Evolutionary conservation across 2,113 vertebrate species (phyloP).

Genomic region (Dipodomys spectabilis): DNA sequence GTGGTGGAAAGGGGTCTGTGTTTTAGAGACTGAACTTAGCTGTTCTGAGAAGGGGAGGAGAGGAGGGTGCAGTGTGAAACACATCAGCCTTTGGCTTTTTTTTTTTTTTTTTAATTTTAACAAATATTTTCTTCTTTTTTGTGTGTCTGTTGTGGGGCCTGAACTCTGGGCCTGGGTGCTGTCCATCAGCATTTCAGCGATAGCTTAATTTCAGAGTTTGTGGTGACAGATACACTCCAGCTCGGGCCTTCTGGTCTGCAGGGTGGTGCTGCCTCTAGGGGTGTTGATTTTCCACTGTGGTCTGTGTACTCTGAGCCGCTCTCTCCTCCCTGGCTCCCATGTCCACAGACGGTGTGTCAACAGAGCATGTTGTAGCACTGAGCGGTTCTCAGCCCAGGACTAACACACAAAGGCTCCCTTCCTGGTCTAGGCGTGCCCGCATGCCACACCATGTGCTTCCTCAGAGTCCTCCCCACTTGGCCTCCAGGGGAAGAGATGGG

Average conservation of each 20-base stretch:
- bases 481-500: background rate
- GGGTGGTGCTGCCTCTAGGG: background rate
- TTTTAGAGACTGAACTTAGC: background rate
- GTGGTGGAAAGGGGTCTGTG: background rate
- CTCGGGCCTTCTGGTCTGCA: background rate
- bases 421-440: background rate
- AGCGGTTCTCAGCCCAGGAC: background rate
- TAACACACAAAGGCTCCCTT: background rate
- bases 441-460: rapidly evolving
- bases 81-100: background rate
- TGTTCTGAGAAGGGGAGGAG: background rate
- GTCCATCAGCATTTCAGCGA: no score
- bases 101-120: no score
- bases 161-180: no score
- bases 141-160: background rate
- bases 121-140: background rate
- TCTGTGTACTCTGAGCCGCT: background rate
- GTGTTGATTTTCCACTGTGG: background rate
- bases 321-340: background rate
- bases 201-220: background rate
- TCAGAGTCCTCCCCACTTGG: background rate
- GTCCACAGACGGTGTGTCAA: background rate
- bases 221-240: background rate
- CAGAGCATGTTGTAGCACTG: background rate
- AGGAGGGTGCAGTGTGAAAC: background rate